Evolutionary conservation across 2,888 invertebrate species (phyloP).

Genomic region (Xanthostigma xanthostigma): DNA sequence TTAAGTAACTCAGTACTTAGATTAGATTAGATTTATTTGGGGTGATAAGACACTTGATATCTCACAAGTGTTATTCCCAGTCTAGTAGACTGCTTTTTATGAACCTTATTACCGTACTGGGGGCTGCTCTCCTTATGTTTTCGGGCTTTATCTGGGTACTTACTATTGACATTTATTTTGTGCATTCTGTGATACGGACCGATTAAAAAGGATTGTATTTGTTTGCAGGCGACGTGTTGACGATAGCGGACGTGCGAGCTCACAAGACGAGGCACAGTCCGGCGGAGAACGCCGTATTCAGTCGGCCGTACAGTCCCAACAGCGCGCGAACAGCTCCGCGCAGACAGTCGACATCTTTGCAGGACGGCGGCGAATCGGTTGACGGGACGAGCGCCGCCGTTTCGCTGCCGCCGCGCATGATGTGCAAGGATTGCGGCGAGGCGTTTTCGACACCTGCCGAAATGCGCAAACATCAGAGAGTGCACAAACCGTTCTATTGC

Average conservation of each 20-base stretch:
- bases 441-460: constrained; percentile 1
- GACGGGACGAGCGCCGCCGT: too few relatives aligned
- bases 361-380: not conserved
- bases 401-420: not conserved
- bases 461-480: constrained; percentile 3
- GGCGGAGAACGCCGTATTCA: constrained; percentile 1
- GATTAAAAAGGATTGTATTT: too few relatives aligned
- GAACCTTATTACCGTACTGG: too few relatives aligned
- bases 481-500: constrained; percentile 4
- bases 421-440: constrained; percentile 2
- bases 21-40: too few relatives aligned
- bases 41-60: too few relatives aligned
- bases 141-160: too few relatives aligned
- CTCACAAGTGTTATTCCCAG: too few relatives aligned
- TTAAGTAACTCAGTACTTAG: too few relatives aligned
- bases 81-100: too few relatives aligned
- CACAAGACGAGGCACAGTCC: constrained; percentile 1
- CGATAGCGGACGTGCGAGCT: not conserved
- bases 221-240: not conserved
- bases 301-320: constrained; percentile 3
- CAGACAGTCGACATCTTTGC: not conserved
- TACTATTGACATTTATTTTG: too few relatives aligned
- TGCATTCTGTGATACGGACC: too few relatives aligned
- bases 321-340: not conserved
- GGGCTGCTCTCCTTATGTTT: too few relatives aligned